Evolutionary conservation across 2,797 vertebrate species (phyloP).

Genomic region (Danio choprae): DNA sequence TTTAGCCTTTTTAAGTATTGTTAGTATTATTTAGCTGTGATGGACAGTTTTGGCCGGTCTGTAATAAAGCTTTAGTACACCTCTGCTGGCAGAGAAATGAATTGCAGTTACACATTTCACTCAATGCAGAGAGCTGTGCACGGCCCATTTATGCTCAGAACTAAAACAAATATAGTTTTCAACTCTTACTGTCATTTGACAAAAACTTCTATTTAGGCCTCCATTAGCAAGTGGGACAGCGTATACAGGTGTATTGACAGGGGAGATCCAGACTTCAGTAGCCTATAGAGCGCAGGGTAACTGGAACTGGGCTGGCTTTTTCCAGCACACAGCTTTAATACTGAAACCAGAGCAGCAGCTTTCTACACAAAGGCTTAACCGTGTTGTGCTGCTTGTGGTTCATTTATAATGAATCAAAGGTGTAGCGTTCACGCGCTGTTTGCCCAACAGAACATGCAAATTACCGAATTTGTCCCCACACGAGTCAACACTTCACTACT

Average conservation of each 20-base stretch:
- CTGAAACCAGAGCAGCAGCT: constrained; percentile 78
- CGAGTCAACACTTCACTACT: constrained; percentile 57
- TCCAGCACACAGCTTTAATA: constrained; percentile 45
- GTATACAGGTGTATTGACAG: constrained; percentile 63
- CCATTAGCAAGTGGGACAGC: constrained; percentile 61
- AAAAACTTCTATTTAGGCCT: constrained; percentile 34
- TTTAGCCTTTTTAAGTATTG: not conserved
- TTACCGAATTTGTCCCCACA: constrained; percentile 66
- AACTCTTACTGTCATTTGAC: constrained; percentile 40
- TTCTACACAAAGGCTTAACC: constrained; percentile 75
- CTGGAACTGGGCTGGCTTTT: constrained; percentile 59
- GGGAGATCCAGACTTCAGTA: constrained; percentile 61
- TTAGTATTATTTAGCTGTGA: constrained; percentile 16
- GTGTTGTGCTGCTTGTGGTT: constrained; percentile 78
- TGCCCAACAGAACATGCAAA: constrained; percentile 80
- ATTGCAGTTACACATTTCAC: constrained; percentile 58
- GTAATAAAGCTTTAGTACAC: constrained; percentile 71
- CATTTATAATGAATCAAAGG: constrained; percentile 83
- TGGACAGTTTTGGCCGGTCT: constrained; percentile 51
- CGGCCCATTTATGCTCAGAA: not conserved
- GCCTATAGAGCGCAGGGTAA: constrained; percentile 59
- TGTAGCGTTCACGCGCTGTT: constrained; percentile 77
- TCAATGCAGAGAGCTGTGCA: not conserved
- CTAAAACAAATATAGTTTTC: constrained; percentile 26
- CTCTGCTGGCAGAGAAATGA: constrained; percentile 69